Base-by-base conservation (phyloP, 2,797 vertebrate genomes). In the Hafferia zeledoni region DNA sequence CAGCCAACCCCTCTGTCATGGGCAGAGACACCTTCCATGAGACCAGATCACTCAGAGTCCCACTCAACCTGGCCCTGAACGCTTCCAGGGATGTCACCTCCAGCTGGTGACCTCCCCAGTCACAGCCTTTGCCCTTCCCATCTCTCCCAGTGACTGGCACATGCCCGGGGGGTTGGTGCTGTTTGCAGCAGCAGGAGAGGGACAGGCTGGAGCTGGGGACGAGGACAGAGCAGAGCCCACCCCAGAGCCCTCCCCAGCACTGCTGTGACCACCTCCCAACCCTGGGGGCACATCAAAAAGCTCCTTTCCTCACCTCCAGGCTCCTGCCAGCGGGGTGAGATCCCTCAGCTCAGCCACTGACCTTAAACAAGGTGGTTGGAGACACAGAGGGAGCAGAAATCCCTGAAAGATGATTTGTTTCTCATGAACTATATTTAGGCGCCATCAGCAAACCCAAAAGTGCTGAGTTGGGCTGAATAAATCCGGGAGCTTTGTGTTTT, bases 401-500 rank as follows among this genome's bases (percentile, higher is more conserved):
- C 70, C 76, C 52, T 87, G 69, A 70, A 72, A 60, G 79, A 82
- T 88, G 56, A 79, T 86, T 96, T 96, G 77, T 96, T 95, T 93
- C 83, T 94, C 77, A 70, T 4, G 17, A 89, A 56, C 84, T 94
- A 93, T 96, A 89, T 96, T 96, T 95, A 96, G 92, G 82, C 9
- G 3, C 71, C 87, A 76, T 56, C 11, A 67, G 89, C 86, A 94
- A 93, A 91, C 60, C 39, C 63, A 25, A 72, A 94, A 95, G 52
- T 95, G 93, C 94, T 96, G 95, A 91, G 90, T 93, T 93, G 74
- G 79, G 64, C 88, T 97, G 63, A 94, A 94, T 64, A 91, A 95
- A 91, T 94, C 75, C 4, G 35, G 76, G 65, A 91, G 61, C 70
- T 90, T 57, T 87, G 89, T 94, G 83, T 6, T 68, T 89, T 79